A percentile compares a stretch with the other conserved stretches of the same genome.
Evolutionary conservation across 2,797 vertebrate genomes (phyloP).

Genomic region (Alcedo atthis): DNA sequence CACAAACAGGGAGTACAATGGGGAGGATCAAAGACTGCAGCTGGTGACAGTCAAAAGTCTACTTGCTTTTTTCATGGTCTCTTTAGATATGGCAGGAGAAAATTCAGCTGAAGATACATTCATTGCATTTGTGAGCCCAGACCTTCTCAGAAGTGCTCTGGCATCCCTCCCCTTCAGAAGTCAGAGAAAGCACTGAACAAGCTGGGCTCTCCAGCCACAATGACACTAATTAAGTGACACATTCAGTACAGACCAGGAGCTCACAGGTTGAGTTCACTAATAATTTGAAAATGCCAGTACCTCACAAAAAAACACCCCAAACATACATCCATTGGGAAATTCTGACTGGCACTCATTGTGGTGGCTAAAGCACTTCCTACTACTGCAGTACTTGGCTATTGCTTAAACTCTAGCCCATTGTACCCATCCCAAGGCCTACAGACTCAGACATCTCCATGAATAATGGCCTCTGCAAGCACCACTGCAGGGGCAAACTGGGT

Average conservation of each 20-base stretch:
- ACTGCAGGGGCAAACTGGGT: background rate
- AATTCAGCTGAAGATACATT: background rate
- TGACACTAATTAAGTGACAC: background rate
- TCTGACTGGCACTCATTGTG: background rate
- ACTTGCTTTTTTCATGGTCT: background rate
- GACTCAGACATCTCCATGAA: background rate
- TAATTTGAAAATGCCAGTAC: background rate
- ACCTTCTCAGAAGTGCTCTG: background rate
- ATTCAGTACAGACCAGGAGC: background rate
- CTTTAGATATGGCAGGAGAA: background rate
- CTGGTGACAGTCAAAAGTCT: background rate
- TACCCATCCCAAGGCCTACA: background rate
- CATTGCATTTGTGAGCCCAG: background rate
- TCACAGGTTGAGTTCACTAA: background rate
- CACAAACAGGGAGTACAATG: background rate
- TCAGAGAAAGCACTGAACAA: background rate
- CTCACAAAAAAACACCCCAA: background rate
- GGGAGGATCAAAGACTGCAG: background rate
- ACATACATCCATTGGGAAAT: background rate
- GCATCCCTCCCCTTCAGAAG: background rate
- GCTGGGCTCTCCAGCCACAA: background rate
- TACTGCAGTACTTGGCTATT: background rate
- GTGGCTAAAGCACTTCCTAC: background rate
- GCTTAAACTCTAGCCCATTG: background rate
- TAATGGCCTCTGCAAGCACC: background rate